These are phyloP conservation scores for Orientallactaga bullata DNA, from an alignment of 2,113 vertebrate species.

Conservation along the genomic window DNA sequence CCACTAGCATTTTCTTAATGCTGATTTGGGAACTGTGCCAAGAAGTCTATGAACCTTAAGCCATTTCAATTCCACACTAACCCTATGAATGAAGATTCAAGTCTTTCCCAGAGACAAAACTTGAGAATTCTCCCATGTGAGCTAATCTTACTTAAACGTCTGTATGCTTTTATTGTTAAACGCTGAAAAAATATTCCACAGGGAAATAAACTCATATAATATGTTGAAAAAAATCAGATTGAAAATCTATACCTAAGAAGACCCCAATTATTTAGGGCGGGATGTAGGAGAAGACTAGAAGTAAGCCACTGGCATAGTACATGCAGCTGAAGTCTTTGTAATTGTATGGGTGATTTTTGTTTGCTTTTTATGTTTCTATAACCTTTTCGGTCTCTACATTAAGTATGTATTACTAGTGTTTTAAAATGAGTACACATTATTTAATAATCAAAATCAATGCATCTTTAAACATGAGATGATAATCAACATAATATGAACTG, in stretches of 20 bases:
- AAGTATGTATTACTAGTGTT: background rate
- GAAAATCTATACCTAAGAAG: background rate
- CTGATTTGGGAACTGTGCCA: background rate
- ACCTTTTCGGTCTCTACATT: background rate
- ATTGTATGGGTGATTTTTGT: background rate
- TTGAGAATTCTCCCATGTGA: background rate
- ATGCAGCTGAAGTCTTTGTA: background rate
- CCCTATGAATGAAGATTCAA: background rate
- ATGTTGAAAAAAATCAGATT: conserved; percentile 15
- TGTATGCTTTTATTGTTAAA: background rate
- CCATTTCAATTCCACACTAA: background rate
- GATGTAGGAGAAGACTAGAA: background rate
- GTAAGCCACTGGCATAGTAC: background rate
- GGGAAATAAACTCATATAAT: background rate
- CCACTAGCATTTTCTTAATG: background rate
- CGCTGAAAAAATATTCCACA: background rate
- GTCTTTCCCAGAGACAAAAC: background rate
- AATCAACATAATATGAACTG: background rate
- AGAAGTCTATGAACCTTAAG: background rate
- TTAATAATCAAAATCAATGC: background rate
- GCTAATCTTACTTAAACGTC: background rate
- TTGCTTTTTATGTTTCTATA: background rate
- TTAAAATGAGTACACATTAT: background rate
- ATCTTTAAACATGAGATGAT: background rate
- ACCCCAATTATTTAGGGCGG: conserved; percentile 20